Conservation (phyloP, 2,113 vertebrate genomes). For the Spea multiplicata region DNA sequence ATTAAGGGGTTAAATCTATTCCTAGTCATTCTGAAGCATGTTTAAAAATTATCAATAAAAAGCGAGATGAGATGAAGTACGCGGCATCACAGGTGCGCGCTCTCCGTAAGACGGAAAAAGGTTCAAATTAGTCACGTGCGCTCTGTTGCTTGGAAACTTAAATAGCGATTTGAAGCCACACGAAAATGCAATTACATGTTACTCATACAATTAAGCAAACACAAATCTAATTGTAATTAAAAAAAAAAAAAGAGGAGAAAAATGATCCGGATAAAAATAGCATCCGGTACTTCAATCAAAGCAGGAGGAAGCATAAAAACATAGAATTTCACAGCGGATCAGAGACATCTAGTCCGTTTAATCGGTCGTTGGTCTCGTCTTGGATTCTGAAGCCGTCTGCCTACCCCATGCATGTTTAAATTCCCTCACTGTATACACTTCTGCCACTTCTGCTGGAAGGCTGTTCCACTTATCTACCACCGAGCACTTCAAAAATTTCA, state of each 20-base stretch:
- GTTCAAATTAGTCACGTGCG: not conserved
- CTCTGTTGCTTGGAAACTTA: not conserved
- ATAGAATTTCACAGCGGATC: not conserved
- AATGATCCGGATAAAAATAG: not conserved
- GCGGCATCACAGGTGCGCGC: not conserved
- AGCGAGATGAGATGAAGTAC: not conserved
- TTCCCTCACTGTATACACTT: too few relatives aligned
- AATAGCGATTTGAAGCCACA: not conserved
- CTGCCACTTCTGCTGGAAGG: too few relatives aligned
- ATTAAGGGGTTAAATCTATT: too few relatives aligned
- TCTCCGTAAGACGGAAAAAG: not conserved
- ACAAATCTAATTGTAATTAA: slow-evolving; percentile 1
- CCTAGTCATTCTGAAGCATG: too few relatives aligned
- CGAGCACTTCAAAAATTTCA: too few relatives aligned
- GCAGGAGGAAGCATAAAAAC: not conserved
- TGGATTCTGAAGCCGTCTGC: too few relatives aligned
- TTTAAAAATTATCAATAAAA: too few relatives aligned
- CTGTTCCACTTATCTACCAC: too few relatives aligned
- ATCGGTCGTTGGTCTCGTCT: too few relatives aligned
- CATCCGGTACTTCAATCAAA: not conserved
- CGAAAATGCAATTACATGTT: not conserved
- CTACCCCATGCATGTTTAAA: too few relatives aligned
- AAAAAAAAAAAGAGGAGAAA: not conserved
- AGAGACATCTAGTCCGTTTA: not conserved
- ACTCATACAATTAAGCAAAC: not conserved